phyloP scores from a whole-genome alignment of 2,113 vertebrate genomes.

The Herpetotheres cachinnans region DNA sequence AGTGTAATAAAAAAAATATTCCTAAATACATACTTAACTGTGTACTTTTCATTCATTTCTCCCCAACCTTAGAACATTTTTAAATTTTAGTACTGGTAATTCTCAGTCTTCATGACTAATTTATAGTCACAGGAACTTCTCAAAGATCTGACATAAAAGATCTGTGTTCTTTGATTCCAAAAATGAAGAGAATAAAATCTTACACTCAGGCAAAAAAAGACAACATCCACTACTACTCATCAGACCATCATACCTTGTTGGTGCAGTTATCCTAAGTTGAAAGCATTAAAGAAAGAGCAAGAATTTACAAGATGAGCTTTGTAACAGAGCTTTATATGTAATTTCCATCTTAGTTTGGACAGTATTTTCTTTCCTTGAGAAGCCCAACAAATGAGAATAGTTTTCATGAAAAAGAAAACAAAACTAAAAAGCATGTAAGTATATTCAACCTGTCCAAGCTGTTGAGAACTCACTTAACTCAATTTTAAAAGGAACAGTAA shows the following conservation, averaged over 20 bases:
- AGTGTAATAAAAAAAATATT: background rate
- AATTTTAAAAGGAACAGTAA: background rate
- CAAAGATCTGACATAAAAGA: background rate
- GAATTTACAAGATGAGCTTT: conserved; percentile 57
- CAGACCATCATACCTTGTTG: conserved; percentile 88
- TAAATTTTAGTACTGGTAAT: background rate
- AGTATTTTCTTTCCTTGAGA: background rate
- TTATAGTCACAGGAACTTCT: background rate
- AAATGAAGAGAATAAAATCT: background rate
- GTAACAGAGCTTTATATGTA: background rate
- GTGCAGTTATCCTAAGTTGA: conserved; percentile 93
- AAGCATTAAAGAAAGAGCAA: conserved; percentile 77
- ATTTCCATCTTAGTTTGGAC: background rate
- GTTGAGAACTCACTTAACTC: background rate
- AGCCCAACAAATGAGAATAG: background rate
- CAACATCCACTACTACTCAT: background rate
- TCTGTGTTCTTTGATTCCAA: background rate
- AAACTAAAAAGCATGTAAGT: background rate
- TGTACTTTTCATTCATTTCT: background rate
- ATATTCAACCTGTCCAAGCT: background rate
- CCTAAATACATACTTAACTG: background rate
- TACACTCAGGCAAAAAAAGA: background rate
- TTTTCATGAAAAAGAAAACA: background rate
- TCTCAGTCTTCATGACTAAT: background rate
- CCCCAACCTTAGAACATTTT: background rate